A percentile compares a stretch with the other conserved stretches of the same genome.
Conservation (phyloP, 2,888 invertebrate species). For the Oithona nana region DNA sequence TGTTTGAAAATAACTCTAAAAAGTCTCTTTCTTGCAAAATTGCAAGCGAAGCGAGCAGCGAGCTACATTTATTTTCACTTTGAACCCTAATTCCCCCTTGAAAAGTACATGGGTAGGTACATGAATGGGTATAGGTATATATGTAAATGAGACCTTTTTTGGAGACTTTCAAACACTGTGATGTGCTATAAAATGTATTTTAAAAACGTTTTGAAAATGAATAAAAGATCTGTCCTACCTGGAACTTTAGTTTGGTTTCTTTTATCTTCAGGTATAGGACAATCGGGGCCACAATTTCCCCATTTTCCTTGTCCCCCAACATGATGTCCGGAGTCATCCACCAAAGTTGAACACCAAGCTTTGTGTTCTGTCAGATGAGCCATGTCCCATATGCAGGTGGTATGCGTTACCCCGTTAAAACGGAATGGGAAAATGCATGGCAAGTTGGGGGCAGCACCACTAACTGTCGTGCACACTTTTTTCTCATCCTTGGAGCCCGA, state of each 20-base stretch:
- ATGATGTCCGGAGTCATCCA: conserved; percentile 15
- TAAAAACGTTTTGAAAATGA: too few species aligned
- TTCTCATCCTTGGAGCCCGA: not conserved
- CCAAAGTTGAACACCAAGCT: conserved; percentile 16
- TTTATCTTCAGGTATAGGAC: conserved; percentile 14
- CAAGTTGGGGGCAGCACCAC: conserved; percentile 9
- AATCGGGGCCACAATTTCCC: conserved; percentile 17
- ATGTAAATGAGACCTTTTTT: too few species aligned
- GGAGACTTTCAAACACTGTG: too few species aligned
- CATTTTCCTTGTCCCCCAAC: conserved; percentile 15
- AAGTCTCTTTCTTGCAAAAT: too few species aligned
- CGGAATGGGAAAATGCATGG: conserved; percentile 17
- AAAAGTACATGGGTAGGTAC: too few species aligned
- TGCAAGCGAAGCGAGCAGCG: too few species aligned
- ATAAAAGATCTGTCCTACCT: not conserved
- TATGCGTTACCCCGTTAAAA: conserved; percentile 15
- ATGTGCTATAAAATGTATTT: too few species aligned
- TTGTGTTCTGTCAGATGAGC: conserved; percentile 17
- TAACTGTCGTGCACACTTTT: conserved; percentile 5
- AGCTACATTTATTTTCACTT: too few species aligned
- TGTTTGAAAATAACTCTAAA: too few species aligned
- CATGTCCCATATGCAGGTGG: conserved; percentile 12
- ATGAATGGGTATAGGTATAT: too few species aligned
- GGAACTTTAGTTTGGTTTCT: not conserved
- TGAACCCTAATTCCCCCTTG: too few species aligned